Base-by-base conservation (phyloP, 92 coral and sea anemone genomes). In the Parazoanthus darwini region DNA sequence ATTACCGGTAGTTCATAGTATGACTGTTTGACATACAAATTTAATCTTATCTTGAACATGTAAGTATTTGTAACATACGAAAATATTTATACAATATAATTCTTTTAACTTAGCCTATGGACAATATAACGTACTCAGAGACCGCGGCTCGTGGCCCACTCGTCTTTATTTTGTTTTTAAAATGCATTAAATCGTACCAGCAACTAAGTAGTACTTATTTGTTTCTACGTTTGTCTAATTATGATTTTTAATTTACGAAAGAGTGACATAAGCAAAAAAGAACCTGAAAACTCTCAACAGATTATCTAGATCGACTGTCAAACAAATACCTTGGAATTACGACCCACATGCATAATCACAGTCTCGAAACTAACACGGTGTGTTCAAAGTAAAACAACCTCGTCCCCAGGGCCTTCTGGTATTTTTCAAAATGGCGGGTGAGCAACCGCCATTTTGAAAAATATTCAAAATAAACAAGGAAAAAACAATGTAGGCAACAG, bases 71-170 rank as follows among this genome's bases (percentile, higher is more conserved):
- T 78, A 37, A 46, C 51, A 22, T 78, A 78, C 39, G 58, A 78
- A 78, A 78, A 78, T 78, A 78, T 48, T 78, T 78, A 13, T 42
- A 42, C 54, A 42, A 37, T 78, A 78, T 77, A 78, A 78, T 36
- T 78, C 46, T 78, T 48, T 44, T 78, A 44, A 78, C 82, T 78
- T 78, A 78, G 82, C 56, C 13, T 43, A 44, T 73, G 38, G 77
- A 73, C 77, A 29, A 73, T 10, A 36, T 4, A 42, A 73, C n/a
- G 36, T 48, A 5, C 23, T 48, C 59, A 16, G 18, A 48, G 46
- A 37, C 36, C 63, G 77, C 4, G 77, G 39, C 20, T 73, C 16
- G 18, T 20, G 22, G 43, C 5, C 20, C 42, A 29, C 43, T 33
- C 6, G 20, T 36, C 38, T 26, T 3, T 3, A 25, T 71, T 26